Conservation (phyloP, 2,113 vertebrate species). For the Romanogobio albipinnatus region DNA sequence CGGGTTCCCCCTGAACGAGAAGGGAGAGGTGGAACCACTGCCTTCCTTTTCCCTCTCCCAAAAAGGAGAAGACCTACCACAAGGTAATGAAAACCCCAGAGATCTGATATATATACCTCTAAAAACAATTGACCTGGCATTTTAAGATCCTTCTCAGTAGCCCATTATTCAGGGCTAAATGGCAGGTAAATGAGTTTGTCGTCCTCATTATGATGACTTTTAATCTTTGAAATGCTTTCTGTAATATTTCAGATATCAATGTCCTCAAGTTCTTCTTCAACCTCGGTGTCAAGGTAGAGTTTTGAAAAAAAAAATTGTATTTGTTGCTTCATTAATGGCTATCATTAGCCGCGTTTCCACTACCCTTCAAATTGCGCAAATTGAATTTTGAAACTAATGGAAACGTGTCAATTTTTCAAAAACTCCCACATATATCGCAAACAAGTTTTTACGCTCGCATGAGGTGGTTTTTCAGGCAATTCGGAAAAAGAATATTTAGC, state of each 20-base stretch:
- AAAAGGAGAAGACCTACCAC: constrained; percentile 85
- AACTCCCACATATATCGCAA: no score
- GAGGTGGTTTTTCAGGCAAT: no score
- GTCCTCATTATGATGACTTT: not conserved
- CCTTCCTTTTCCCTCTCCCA: constrained; percentile 80
- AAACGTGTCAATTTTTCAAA: no score
- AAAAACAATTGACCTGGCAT: no score
- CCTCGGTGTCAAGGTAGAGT: constrained; percentile 90
- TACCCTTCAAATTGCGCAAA: no score
- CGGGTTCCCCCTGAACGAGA: constrained; percentile 86
- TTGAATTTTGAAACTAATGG: no score
- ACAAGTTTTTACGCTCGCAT: no score
- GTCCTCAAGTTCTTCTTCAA: constrained; percentile 95
- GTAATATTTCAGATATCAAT: constrained; percentile 77
- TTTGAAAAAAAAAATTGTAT: no score
- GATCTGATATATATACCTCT: not conserved
- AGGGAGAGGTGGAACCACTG: constrained; percentile 76
- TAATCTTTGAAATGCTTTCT: not conserved
- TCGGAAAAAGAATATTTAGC: no score
- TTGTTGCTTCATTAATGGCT: not conserved
- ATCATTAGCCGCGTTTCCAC: no score
- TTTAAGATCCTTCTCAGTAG: no score
- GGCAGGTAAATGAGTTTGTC: no score
- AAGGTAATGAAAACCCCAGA: constrained; percentile 14
- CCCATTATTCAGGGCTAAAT: not conserved